Conservation (phyloP, 2,888 invertebrate genomes). For the Pachydiplax longipennis region DNA sequence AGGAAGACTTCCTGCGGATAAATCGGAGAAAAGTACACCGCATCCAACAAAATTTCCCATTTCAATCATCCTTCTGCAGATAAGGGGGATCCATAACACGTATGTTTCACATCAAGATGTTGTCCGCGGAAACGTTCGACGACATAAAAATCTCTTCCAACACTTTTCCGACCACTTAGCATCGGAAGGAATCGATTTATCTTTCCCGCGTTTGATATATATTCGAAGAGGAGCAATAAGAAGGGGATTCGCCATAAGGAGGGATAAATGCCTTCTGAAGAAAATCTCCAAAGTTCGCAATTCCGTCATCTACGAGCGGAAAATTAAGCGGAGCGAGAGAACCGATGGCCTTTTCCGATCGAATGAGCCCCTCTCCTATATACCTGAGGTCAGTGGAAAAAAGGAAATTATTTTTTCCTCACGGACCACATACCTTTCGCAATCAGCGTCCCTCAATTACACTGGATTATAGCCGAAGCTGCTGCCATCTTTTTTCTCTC, state of each 20-base stretch:
- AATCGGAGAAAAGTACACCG: no score
- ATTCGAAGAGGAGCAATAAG: neutral
- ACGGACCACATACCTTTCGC: neutral
- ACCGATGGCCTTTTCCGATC: constrained; percentile 11
- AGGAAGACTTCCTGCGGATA: no score
- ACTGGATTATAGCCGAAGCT: neutral
- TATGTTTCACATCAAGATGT: no score
- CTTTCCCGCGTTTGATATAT: neutral
- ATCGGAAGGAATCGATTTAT: neutral
- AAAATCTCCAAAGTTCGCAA: neutral
- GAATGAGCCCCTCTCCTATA: neutral
- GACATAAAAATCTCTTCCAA: neutral
- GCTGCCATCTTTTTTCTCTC: neutral
- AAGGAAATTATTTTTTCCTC: neutral
- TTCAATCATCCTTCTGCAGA: no score
- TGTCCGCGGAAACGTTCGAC: neutral
- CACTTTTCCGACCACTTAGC: neutral
- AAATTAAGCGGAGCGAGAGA: neutral
- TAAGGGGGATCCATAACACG: no score
- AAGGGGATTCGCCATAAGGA: neutral
- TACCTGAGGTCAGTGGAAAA: neutral
- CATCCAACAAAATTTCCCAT: no score
- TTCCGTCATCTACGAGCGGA: neutral
- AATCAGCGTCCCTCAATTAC: constrained; percentile 3
- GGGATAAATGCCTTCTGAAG: neutral